Evolutionary conservation across 2,888 invertebrate genomes (phyloP), one percentile per base, ranked within the genome.

Genomic region (Sabellastarte sp.): DNA sequence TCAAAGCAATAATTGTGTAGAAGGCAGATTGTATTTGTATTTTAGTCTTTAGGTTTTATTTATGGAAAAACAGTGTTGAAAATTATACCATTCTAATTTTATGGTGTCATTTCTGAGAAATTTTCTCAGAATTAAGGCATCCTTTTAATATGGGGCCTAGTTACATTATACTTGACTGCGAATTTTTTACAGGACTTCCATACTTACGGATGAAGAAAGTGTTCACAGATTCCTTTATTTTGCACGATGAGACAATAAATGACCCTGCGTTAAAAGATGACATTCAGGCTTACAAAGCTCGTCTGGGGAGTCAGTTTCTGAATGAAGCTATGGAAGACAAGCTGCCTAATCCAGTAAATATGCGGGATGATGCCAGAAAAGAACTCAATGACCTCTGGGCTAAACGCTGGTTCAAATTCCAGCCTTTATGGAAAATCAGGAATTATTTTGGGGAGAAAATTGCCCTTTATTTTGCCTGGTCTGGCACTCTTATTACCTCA

Each of bases 401-500:
- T 20, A 41, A 41, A 41, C 10, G 20, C 10, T 41, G 41, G 41
- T 41, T 29, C 51, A 81, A 80, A 65, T 82, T 77, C 63, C 85
- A 85, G 66, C 85, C 85, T 28, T 61, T 85, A 57, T 81, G 82
- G 79, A 80, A 78, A 66, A 80, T 85, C 10, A 71, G 84, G 24
- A 80, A 85, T 69, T 86, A 86, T 69, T 86, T 85, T 73, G 85
- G 86, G 3, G 85, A 85, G 68, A 83, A 84, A 68, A 84, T 86
- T 65, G 85, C 80, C 0, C 79, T 85, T 41, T 85, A 86, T 68
- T 86, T 86, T 73, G 85, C 85, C 1, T 86, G 85, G 85, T 79
- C 82, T 15, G 85, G 85, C 0, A 78, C 79, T 30, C 74, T 85
- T 30, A 75, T 83, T 2, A 74, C 79, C 1, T 74, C 84, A 2